phyloP scores from a whole-genome alignment of 2,888 invertebrate species.

The Phortica magna region DNA sequence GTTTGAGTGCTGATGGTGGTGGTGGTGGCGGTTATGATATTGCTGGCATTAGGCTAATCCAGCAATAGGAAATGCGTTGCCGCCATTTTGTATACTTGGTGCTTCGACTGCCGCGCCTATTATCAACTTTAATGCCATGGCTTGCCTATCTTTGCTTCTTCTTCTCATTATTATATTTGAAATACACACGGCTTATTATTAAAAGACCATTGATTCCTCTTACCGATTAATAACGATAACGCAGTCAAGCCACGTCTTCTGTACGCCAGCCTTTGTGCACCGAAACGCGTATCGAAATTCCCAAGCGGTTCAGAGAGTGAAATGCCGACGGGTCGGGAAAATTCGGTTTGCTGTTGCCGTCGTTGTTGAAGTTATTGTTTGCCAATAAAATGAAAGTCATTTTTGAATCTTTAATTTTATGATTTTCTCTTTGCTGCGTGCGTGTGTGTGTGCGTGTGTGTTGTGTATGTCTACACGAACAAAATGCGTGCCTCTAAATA shows the following conservation, averaged over 20 bases:
- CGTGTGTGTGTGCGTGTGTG: not conserved
- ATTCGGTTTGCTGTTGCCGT: conserved; percentile 30
- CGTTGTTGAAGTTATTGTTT: conserved; percentile 41
- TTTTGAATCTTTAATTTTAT: conserved; percentile 67
- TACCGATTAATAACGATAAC: conserved; percentile 45
- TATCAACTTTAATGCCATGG: not conserved
- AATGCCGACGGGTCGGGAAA: conserved; percentile 35
- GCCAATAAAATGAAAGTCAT: conserved; percentile 71
- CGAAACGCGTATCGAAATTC: conserved; percentile 65
- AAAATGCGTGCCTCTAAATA: conserved; percentile 8
- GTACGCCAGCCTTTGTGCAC: conserved; percentile 62
- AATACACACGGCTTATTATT: conserved; percentile 51
- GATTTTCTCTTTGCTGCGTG: conserved; percentile 37
- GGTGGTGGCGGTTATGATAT: not conserved
- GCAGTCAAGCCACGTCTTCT: conserved; percentile 61
- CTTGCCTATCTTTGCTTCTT: conserved; percentile 57
- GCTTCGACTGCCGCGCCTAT: not conserved
- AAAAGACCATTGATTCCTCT: conserved; percentile 63
- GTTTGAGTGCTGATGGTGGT: conserved; percentile 11
- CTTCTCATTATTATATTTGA: conserved; percentile 50
- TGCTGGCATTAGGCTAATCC: not conserved
- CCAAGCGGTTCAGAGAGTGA: conserved; percentile 46
- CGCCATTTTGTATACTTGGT: conserved; percentile 56
- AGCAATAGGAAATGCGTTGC: conserved; percentile 38
- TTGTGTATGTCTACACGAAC: not conserved